Base-by-base conservation (phyloP, 2,113 vertebrate species). In the Cathartes aura region DNA sequence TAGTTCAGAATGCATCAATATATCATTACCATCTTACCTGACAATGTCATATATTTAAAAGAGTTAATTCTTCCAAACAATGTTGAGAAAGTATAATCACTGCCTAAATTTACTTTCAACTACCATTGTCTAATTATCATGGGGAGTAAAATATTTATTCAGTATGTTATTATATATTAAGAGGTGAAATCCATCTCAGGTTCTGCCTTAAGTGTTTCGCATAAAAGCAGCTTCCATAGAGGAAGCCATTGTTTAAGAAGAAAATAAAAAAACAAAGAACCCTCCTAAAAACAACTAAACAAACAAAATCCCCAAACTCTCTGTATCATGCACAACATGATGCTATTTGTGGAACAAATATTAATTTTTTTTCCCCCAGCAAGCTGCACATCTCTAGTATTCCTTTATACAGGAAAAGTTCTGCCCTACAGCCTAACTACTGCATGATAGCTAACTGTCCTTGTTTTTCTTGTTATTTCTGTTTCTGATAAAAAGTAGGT, bases 91-190 rank as follows among this genome's bases (percentile, higher is more conserved):
- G 68, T 64, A 59, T 94, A 96, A 97, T 97, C 84, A 93, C 70
- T 88, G 30, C 38, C 76, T 97, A 96, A 93, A 98, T 96, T 96
- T 98, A 91, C n/a, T 98, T 97, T 97, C 96, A 97, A 97, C 96
- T 98, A 94, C 50, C 30, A 72, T 92, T 91, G 74, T 96, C 92
- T 96, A 98, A 98, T 97, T 97, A 95, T 73, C 75, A 62, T 90
- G 73, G 70, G 17, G 3, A 98, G 63, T 85, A 95, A 97, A 97
- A 93, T 89, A 97, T 85, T 85, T 85, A 81, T 87, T 89, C 68
- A 81, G 27, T 24, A 75, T 89, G 47, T 64, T 95, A 94, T 91
- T 95, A 88, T 83, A 91, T 47, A 80, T 70, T 87, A 94, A 97
- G 90, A 94, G 82, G 78, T 52, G 30, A 96, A 97, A 91, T 53